A percentile compares a stretch with the other conserved stretches of the same genome.
Evolutionary conservation across 2,888 invertebrate genomes (phyloP).

Genomic region (Plusia festucae): DNA sequence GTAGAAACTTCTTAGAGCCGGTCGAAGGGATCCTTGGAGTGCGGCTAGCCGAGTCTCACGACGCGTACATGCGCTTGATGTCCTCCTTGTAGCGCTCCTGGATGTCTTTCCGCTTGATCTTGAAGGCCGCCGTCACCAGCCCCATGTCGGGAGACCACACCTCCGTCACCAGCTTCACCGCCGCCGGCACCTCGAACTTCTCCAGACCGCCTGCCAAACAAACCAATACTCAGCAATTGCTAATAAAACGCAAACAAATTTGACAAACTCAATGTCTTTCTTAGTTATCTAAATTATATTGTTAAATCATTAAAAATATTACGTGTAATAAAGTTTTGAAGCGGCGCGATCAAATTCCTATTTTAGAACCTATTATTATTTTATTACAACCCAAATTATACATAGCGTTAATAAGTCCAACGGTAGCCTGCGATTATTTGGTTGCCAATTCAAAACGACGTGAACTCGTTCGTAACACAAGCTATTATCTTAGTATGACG

Average conservation of each 20-base stretch:
- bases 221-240: not conserved
- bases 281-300: not conserved
- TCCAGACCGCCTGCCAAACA: slow-evolving; percentile 93
- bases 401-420: too few relatives aligned
- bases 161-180: slow-evolving; percentile 96
- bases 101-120: slow-evolving; percentile 98
- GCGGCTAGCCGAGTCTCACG: slow-evolving; percentile 88
- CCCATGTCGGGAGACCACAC: slow-evolving; percentile 99
- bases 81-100: slow-evolving; percentile 97
- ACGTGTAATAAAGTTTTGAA: too few relatives aligned
- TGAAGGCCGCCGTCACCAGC: slow-evolving; percentile 99
- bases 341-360: too few relatives aligned
- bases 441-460: too few relatives aligned
- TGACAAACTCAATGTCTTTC: not conserved
- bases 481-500: too few relatives aligned
- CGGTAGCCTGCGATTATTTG: too few relatives aligned
- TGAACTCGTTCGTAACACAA: too few relatives aligned
- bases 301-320: too few relatives aligned
- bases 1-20: slow-evolving; percentile 48
- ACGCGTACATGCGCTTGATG: slow-evolving; percentile 98
- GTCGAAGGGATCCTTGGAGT: not conserved
- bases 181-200: slow-evolving; percentile 97
- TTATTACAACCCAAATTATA: too few relatives aligned
- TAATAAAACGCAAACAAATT: not conserved
- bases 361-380: too few relatives aligned